Percentiles rank a stretch among this genome's conserved stretches.
phyloP scores from a whole-genome alignment of 1,140 invertebrate genomes.

The Polypedilum vanderplanki region DNA sequence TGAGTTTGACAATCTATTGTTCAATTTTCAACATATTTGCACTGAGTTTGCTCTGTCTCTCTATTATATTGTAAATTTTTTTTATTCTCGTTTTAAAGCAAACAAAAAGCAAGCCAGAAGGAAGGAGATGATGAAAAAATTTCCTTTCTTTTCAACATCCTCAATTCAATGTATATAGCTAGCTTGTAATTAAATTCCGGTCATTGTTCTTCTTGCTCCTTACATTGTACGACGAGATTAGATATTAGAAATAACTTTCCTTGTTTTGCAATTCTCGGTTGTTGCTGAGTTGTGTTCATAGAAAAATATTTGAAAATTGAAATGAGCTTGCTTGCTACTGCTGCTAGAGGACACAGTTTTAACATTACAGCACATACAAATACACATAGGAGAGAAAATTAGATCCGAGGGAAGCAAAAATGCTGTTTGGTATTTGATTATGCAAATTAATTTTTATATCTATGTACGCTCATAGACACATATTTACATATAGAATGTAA shows the following conservation, averaged over 20 bases:
- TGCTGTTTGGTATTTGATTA: not conserved
- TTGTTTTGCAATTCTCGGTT: too few relatives aligned
- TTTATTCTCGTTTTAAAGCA: not conserved
- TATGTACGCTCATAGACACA: not conserved
- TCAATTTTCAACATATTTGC: too few relatives aligned
- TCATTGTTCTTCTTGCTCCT: not conserved
- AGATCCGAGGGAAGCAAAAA: not conserved
- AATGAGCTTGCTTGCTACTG: too few relatives aligned
- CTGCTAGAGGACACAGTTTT: too few relatives aligned
- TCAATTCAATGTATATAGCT: not conserved
- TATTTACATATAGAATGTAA: not conserved
- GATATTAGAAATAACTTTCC: not conserved
- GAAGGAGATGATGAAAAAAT: not conserved
- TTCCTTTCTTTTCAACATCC: too few relatives aligned
- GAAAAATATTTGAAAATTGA: too few relatives aligned
- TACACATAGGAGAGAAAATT: not conserved
- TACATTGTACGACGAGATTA: not conserved
- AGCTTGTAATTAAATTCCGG: slow-evolving; percentile 6
- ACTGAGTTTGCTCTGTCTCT: too few relatives aligned
- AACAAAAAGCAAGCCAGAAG: not conserved
- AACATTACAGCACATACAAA: not conserved
- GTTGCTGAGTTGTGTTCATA: too few relatives aligned
- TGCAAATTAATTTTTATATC: slow-evolving; percentile 3
- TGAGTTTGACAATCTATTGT: too few relatives aligned
- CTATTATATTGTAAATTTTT: too few relatives aligned